A percentile compares a stretch with the other conserved stretches of the same genome.
phyloP scores from a whole-genome alignment of 2,888 invertebrate genomes.

The Aphodius sticticus region DNA sequence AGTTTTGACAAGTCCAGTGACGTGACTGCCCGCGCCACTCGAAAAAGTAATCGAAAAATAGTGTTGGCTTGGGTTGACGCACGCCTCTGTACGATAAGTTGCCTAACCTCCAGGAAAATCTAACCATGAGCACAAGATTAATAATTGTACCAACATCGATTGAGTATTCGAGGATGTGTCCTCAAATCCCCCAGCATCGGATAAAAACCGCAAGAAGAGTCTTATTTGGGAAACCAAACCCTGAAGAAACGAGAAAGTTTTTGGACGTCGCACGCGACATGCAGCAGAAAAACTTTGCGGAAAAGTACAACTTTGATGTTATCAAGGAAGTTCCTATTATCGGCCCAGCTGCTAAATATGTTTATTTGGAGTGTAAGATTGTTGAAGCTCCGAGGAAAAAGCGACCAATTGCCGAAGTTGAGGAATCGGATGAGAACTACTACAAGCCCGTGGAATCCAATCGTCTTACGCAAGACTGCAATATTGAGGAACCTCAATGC shows the following conservation, averaged over 20 bases:
- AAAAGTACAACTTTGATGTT: constrained; percentile 21
- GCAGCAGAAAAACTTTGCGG: not conserved
- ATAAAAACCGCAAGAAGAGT: not conserved
- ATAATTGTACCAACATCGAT: constrained; percentile 17
- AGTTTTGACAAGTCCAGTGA: not conserved
- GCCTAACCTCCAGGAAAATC: not conserved
- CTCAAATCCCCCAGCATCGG: not conserved
- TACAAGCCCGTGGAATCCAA: constrained; percentile 14
- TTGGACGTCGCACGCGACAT: not conserved
- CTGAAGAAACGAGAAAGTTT: not conserved
- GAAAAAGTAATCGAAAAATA: not conserved
- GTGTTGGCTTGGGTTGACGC: constrained; percentile 21
- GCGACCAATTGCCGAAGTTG: not conserved
- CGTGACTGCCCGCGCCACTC: constrained; percentile 7
- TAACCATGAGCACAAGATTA: constrained; percentile 17
- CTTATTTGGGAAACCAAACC: constrained; percentile 14
- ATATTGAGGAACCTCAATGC: constrained; percentile 10
- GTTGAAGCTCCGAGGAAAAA: constrained; percentile 11
- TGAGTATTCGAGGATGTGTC: not conserved
- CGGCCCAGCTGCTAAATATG: constrained; percentile 4
- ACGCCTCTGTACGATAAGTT: not conserved
- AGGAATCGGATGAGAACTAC: constrained; percentile 9
- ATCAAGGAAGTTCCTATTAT: not conserved
- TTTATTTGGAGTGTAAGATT: not conserved
- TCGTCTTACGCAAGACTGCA: constrained; percentile 10